Conservation (phyloP, 1,140 invertebrate species). For the Aricia agestis region DNA sequence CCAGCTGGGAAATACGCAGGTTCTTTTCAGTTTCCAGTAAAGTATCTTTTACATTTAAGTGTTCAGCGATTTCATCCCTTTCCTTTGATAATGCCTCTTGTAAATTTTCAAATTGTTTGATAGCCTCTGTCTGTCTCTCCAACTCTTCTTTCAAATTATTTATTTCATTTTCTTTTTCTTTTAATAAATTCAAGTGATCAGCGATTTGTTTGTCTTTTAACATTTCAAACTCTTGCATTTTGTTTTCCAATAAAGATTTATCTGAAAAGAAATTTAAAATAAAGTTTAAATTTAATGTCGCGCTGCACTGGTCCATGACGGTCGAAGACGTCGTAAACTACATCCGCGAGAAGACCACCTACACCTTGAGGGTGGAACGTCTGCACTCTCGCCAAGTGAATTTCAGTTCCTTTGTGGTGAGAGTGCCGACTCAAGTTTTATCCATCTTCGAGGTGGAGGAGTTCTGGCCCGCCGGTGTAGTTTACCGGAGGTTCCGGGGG, state of each 20-base stretch:
- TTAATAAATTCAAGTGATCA: conserved; percentile 15
- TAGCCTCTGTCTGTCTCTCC: conserved; percentile 18
- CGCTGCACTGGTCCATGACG: too few relatives aligned
- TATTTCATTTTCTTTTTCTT: conserved; percentile 28
- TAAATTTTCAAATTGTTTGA: not conserved
- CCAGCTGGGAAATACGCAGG: not conserved
- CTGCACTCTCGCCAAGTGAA: too few relatives aligned
- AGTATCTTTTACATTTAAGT: not conserved
- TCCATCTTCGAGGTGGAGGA: too few relatives aligned
- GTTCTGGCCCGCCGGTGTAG: too few relatives aligned
- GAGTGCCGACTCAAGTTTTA: too few relatives aligned
- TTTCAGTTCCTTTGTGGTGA: too few relatives aligned
- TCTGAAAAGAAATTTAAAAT: conserved; percentile 17
- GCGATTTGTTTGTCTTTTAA: not conserved
- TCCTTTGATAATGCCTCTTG: not conserved
- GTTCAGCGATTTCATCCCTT: not conserved
- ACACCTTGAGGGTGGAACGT: too few relatives aligned
- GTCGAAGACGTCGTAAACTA: too few relatives aligned
- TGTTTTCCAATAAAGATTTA: conserved; percentile 29
- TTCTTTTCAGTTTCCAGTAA: not conserved
- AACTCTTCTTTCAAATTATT: conserved; percentile 25
- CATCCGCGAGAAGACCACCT: too few relatives aligned
- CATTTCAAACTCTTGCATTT: not conserved
- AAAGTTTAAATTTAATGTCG: too few relatives aligned
- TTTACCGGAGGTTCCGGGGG: too few relatives aligned